Conservation (phyloP, 2,888 invertebrate genomes). For the Germaria angustata region DNA sequence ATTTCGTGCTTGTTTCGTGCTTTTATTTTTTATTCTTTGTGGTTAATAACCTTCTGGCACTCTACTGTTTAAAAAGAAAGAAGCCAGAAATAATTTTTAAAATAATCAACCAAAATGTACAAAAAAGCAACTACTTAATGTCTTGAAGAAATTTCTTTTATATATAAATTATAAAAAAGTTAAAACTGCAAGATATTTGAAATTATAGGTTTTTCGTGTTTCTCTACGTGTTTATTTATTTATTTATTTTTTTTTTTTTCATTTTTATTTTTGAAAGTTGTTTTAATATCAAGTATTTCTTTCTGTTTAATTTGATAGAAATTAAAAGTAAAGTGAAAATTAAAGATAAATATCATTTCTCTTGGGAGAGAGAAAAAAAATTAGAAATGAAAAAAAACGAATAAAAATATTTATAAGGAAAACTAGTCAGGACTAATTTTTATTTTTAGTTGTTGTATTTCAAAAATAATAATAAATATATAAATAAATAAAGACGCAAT, state of each 20-base stretch:
- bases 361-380: not conserved
- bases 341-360: conserved; percentile 25
- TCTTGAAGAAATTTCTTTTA: conserved; percentile 37
- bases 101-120: conserved; percentile 7
- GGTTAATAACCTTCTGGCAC: conserved; percentile 30
- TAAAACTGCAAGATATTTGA: conserved; percentile 54
- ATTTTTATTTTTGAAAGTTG: conserved; percentile 40
- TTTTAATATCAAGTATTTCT: conserved; percentile 38
- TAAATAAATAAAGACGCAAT: too few relatives aligned
- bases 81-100: conserved; percentile 4
- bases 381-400: conserved; percentile 2
- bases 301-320: conserved; percentile 7
- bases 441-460: too few relatives aligned
- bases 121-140: not conserved
- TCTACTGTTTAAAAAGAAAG: not conserved
- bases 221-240: not conserved
- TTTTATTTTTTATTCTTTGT: conserved; percentile 21
- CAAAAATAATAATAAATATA: too few relatives aligned
- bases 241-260: not conserved
- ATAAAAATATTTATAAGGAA: not conserved
- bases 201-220: conserved; percentile 34
- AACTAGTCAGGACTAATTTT: not conserved
- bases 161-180: not conserved
- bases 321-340: conserved; percentile 48
- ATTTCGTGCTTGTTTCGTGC: conserved; percentile 14